These are phyloP conservation scores for Phycodurus eques DNA, from an alignment of 2,113 vertebrate genomes.

Conservation along the genomic window DNA sequence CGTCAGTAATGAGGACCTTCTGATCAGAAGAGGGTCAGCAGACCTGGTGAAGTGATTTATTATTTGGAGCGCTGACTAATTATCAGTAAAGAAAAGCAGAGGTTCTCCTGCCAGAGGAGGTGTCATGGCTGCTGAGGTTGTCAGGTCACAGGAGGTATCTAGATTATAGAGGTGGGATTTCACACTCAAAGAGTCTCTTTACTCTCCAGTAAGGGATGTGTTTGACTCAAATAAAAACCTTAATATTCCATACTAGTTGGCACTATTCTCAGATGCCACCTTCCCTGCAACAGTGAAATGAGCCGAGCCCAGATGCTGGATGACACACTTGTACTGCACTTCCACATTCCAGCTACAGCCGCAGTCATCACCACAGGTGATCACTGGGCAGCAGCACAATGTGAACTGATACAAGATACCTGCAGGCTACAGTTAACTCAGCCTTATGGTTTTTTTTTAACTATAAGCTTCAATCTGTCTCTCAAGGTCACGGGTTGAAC, in stretches of 20 bases:
- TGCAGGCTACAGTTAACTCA: conserved; percentile 45
- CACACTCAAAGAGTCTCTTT: conserved; percentile 36
- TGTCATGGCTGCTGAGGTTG: conserved; percentile 58
- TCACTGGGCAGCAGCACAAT: conserved; percentile 34
- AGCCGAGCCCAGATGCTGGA: conserved; percentile 45
- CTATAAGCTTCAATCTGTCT: conserved; percentile 40
- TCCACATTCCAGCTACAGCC: conserved; percentile 34
- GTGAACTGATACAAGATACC: conserved; percentile 43
- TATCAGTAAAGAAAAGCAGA: conserved; percentile 53
- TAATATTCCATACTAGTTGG: conserved; percentile 46
- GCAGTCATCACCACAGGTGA: conserved; percentile 36
- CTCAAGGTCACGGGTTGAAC: conserved; percentile 33
- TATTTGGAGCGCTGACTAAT: conserved; percentile 62
- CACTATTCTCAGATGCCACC: conserved; percentile 50
- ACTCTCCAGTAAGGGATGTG: conserved; percentile 36
- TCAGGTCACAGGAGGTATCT: conserved; percentile 48
- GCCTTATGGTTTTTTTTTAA: conserved; percentile 10
- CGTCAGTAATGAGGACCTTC: conserved; percentile 69
- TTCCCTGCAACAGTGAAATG: conserved; percentile 44
- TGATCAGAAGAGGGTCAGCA: conserved; percentile 62
- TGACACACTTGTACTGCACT: conserved; percentile 46
- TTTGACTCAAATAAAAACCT: conserved; percentile 52
- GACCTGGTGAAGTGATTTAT: conserved; percentile 57
- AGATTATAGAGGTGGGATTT: conserved; percentile 44
- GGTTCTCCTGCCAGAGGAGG: conserved; percentile 60